These are phyloP conservation scores for Phaedon cochleariae DNA, from an alignment of 2,888 invertebrate species.

Conservation along the genomic window DNA sequence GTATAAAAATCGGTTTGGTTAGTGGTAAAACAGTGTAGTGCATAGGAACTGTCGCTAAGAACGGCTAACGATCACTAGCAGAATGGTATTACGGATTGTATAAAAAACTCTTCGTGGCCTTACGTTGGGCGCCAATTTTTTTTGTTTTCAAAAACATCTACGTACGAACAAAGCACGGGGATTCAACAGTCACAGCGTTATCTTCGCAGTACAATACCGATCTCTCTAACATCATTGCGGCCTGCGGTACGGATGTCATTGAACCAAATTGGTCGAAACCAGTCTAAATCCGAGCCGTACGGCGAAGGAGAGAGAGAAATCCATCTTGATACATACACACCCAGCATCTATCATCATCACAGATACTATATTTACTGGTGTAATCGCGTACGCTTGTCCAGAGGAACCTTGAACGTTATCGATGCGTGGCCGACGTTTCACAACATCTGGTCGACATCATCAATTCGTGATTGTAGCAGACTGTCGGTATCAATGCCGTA, in stretches of 20 bases:
- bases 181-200: too few relatives aligned
- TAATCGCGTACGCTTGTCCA: constrained; percentile 48
- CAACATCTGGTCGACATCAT: constrained; percentile 25
- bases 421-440: not conserved
- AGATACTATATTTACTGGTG: constrained; percentile 53
- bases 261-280: constrained; percentile 56
- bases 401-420: not conserved
- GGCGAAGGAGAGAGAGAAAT: not conserved
- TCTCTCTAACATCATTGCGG: not conserved
- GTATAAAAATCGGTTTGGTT: too few relatives aligned
- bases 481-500: constrained; percentile 44
- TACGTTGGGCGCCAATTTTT: not conserved
- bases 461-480: constrained; percentile 47
- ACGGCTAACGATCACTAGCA: too few relatives aligned
- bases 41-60: too few relatives aligned
- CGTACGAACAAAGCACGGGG: too few relatives aligned
- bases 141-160: too few relatives aligned
- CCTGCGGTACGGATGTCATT: constrained; percentile 50
- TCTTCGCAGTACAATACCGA: too few relatives aligned
- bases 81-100: too few relatives aligned
- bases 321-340: constrained; percentile 40
- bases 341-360: constrained; percentile 55
- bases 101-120: too few relatives aligned
- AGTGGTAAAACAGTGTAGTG: too few relatives aligned
- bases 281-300: constrained; percentile 42